Base-by-base conservation (phyloP, 1,140 invertebrate genomes). In the Drosophila parvula region DNA sequence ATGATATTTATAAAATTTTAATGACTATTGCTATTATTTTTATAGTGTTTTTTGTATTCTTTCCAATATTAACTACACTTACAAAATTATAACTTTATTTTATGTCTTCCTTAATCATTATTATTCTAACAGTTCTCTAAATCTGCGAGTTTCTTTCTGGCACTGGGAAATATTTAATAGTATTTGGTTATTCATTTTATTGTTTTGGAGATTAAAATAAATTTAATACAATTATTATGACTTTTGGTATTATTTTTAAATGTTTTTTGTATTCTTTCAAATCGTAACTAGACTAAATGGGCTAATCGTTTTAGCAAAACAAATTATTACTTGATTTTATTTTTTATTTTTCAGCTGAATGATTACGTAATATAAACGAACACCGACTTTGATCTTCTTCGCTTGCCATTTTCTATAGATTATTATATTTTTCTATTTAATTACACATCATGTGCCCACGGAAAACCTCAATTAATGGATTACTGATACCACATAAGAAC, bases 391-490 rank as follows among this genome's bases (percentile, higher is more conserved):
- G 50, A 36, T 36, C 30, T 36, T 36, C 32, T 22, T 22, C 12
- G 16, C 14, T 36, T 38, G 16, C 32, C 12, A 14, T 38, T 22
- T 27, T 10, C 51, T 55, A 22, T 38, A 27, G 38, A 8, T 22
- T 22, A 2, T n/a, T n/a, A n/a, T n/a, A 22, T 27, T 18, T 22
- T 55, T 38, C 34, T n/a, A 55, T 55, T 55, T 55, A 38, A 55
- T 55, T 55, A 55, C 18, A n/a, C 51, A 55, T 27, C 12, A 7
- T 55, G 32, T 55, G 51, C 51, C 51, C 34, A 55, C 51, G 51
- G 3, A 55, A 38, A 22, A 55, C 51, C 51, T 55, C 34, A 55
- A 55, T 55, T 55, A 55, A 55, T 55, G 51, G 51, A 55, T 55
- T 38, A 38, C 34, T 27, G 34, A 55, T 55, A 38, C 51, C 34